Percentiles rank a stretch among this genome's conserved stretches.
Conservation (phyloP, 1,140 invertebrate species). For the Brachionus manjavacas region DNA sequence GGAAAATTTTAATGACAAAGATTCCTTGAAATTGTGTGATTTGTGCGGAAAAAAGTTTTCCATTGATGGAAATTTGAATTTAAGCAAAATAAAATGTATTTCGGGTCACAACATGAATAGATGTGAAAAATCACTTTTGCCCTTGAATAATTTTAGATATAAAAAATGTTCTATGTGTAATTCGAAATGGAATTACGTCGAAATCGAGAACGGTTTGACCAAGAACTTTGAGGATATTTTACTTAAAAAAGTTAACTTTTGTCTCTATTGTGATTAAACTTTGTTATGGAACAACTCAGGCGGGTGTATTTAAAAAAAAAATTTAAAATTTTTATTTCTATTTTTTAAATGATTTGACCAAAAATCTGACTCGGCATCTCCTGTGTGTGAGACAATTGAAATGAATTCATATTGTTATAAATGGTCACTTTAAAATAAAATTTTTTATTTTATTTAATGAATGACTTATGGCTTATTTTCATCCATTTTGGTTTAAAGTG, state of each 20-base stretch:
- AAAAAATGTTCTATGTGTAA: conserved; percentile 16
- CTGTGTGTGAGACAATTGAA: too few relatives aligned
- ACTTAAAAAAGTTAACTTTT: background rate
- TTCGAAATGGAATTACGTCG: conserved; percentile 25
- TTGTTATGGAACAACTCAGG: background rate
- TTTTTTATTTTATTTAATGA: too few relatives aligned
- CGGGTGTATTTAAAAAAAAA: background rate
- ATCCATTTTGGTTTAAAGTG: too few relatives aligned
- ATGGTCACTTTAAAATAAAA: too few relatives aligned
- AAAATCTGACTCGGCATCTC: too few relatives aligned
- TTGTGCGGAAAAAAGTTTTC: background rate
- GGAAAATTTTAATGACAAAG: background rate
- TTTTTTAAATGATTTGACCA: too few relatives aligned
- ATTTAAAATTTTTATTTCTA: background rate
- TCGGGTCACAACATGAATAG: conserved; percentile 10
- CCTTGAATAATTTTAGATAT: conserved; percentile 14
- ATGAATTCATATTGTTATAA: too few relatives aligned
- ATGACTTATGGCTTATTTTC: too few relatives aligned
- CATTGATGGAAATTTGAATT: background rate
- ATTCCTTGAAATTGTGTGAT: background rate
- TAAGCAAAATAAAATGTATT: background rate
- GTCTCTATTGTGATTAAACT: conserved; percentile 22
- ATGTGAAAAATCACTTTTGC: background rate
- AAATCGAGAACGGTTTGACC: background rate
- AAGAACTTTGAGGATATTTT: background rate